Conservation (phyloP, 2,888 invertebrate genomes). For the Aporophyla lueneburgensis region DNA sequence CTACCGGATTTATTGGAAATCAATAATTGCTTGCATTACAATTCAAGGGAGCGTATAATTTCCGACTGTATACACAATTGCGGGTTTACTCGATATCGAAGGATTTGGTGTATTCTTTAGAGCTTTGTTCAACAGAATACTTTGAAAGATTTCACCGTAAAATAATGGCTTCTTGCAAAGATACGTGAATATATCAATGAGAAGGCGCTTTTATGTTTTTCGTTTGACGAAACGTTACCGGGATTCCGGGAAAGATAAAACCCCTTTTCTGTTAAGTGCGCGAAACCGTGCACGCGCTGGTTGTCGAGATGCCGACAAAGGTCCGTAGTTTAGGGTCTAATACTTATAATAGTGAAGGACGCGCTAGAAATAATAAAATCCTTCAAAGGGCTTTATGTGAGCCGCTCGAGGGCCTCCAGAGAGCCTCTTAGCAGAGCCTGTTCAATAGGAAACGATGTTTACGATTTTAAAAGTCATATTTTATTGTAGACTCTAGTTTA, state of each 20-base stretch:
- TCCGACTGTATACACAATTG: constrained; percentile 63
- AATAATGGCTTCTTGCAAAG: constrained; percentile 70
- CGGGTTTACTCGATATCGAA: constrained; percentile 51
- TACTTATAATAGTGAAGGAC: constrained; percentile 82
- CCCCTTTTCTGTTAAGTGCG: constrained; percentile 81
- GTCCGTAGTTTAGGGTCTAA: constrained; percentile 70
- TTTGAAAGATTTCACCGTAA: constrained; percentile 61
- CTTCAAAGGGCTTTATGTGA: constrained; percentile 74
- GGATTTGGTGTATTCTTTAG: constrained; percentile 66
- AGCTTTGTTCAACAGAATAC: constrained; percentile 60
- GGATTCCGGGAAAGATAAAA: constrained; percentile 80
- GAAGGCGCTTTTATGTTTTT: constrained; percentile 72
- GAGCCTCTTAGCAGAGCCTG: constrained; percentile 62
- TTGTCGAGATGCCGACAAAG: constrained; percentile 83
- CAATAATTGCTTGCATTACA: constrained; percentile 75
- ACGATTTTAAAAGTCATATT: constrained; percentile 85
- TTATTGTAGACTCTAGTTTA: constrained; percentile 77
- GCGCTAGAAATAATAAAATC: constrained; percentile 84
- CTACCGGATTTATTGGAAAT: constrained; percentile 76
- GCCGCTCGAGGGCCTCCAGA: constrained; percentile 69
- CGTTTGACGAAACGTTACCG: constrained; percentile 63
- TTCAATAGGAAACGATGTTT: constrained; percentile 80
- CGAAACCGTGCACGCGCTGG: constrained; percentile 82
- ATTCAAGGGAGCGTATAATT: constrained; percentile 77
- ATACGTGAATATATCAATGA: constrained; percentile 73